A percentile compares a stretch with the other conserved stretches of the same genome.
Conservation (phyloP, 2,113 vertebrate genomes). For the Sinocyclocheilus maitianheensis region DNA sequence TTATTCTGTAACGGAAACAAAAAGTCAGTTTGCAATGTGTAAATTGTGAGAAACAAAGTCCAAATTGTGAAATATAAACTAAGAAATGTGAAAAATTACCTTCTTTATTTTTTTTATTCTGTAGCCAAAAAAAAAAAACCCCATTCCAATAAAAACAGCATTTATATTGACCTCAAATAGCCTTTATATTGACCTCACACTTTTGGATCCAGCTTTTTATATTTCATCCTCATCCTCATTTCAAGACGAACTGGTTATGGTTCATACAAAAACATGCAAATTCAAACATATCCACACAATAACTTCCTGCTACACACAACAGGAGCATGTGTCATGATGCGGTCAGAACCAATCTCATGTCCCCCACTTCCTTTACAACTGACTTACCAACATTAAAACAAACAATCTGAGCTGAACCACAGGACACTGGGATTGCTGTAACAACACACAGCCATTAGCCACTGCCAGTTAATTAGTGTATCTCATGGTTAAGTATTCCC, state of each 20-base stretch:
- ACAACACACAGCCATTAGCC: conserved; percentile 57
- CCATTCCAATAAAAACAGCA: not conserved
- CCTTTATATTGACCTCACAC: not conserved
- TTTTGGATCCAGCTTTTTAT: not conserved
- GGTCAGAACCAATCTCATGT: conserved; percentile 26
- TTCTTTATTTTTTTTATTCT: not conserved
- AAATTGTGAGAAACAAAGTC: not conserved
- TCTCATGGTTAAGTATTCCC: conserved; percentile 55
- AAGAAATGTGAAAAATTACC: too few species aligned
- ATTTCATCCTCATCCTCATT: not conserved
- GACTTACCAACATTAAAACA: conserved; percentile 71
- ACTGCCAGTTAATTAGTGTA: conserved; percentile 53
- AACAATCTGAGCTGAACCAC: conserved; percentile 60
- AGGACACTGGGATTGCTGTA: conserved; percentile 59
- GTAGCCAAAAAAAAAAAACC: not conserved
- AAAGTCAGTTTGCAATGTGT: not conserved
- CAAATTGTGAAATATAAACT: not conserved
- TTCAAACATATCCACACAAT: not conserved
- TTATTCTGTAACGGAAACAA: too few species aligned
- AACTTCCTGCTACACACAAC: conserved; percentile 28
- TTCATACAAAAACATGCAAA: not conserved
- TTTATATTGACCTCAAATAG: too few species aligned
- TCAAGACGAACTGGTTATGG: not conserved
- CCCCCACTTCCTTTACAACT: conserved; percentile 57
- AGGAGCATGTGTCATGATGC: conserved; percentile 48